Conservation (phyloP, 2,797 vertebrate genomes). For the Microchirus variegatus region DNA sequence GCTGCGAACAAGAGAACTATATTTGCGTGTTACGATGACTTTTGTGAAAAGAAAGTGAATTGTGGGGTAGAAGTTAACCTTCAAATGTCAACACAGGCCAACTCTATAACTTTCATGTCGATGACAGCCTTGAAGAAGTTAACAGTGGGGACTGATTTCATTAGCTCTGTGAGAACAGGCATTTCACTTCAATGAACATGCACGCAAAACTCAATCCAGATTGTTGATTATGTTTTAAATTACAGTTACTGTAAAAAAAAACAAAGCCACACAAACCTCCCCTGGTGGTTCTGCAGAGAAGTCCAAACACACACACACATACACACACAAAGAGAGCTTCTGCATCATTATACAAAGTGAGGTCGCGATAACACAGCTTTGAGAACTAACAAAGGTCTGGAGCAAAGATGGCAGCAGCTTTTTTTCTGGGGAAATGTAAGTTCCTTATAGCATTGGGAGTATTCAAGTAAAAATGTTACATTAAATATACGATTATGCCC, state of each 20-base stretch:
- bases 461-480: neutral
- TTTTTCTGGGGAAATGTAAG: conserved; percentile 3
- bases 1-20: conserved; percentile 13
- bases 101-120: conserved; percentile 9
- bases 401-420: neutral
- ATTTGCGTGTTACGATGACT: conserved; percentile 14
- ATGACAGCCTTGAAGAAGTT: conserved; percentile 44
- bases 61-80: neutral
- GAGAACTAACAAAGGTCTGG: neutral
- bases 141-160: conserved; percentile 31
- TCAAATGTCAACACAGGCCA: conserved; percentile 11
- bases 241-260: conserved; percentile 42
- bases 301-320: neutral
- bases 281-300: conserved; percentile 22
- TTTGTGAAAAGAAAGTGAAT: conserved; percentile 17
- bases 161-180: conserved; percentile 42
- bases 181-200: conserved; percentile 30
- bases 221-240: conserved; percentile 58
- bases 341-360: conserved; percentile 23
- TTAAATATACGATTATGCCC: too few relatives aligned
- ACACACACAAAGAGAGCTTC: conserved; percentile 23
- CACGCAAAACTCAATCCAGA: conserved; percentile 45
- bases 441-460: neutral
- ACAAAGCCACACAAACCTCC: conserved; percentile 41
- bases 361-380: conserved; percentile 1